Conservation (phyloP, 2,888 invertebrate species). For the Phyllotreta cruciferae region DNA sequence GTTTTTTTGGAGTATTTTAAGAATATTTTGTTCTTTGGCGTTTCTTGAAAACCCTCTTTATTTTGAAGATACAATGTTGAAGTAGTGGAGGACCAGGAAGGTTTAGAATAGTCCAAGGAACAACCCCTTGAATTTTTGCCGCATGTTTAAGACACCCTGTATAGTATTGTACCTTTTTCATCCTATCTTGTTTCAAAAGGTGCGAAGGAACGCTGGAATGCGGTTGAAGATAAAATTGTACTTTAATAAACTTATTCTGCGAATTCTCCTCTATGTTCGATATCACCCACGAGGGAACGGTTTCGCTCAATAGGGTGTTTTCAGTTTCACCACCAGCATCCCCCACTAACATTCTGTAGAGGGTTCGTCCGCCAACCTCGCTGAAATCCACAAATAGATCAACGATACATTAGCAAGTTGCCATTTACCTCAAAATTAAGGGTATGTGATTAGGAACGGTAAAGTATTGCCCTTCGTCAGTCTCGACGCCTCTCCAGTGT, state of each 20-base stretch:
- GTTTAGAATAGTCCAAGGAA: too few species aligned
- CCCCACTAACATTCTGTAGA: constrained; percentile 86
- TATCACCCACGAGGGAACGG: constrained; percentile 96
- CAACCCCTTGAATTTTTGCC: too few species aligned
- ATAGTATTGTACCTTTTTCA: constrained; percentile 74
- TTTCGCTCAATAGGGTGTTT: constrained; percentile 88
- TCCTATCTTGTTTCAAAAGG: constrained; percentile 71
- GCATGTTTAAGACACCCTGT: too few species aligned
- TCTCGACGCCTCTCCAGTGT: constrained; percentile 81
- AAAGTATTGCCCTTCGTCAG: constrained; percentile 75
- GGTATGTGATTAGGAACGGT: constrained; percentile 95
- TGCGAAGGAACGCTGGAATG: constrained; percentile 77
- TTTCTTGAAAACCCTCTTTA: too few species aligned
- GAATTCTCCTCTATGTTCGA: constrained; percentile 94
- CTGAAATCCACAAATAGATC: constrained; percentile 66
- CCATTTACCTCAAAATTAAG: constrained; percentile 81
- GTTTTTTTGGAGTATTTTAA: too few species aligned
- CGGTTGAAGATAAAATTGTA: constrained; percentile 96
- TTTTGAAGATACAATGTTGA: too few species aligned
- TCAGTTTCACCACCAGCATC: constrained; percentile 96
- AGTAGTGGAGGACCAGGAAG: too few species aligned
- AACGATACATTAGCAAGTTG: too few species aligned
- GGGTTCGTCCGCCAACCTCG: constrained; percentile 93
- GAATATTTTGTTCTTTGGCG: too few species aligned
- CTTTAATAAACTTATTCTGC: constrained; percentile 93